Base-by-base conservation (phyloP, 2,888 invertebrate genomes). In the Hydrotaea diabolus region DNA sequence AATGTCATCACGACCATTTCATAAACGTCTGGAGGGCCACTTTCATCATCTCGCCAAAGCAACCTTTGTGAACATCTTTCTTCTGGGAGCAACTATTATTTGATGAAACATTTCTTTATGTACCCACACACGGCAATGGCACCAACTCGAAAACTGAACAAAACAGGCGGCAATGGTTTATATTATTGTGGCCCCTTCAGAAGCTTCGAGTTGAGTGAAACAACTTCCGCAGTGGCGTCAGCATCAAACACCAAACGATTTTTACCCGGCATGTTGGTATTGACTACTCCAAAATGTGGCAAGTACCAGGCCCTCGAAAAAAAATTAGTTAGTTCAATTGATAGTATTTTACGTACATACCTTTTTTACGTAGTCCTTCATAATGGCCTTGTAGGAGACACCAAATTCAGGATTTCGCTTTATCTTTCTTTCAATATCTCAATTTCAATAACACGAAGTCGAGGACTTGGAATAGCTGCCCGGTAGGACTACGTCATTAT, bases 231-330 rank as follows among this genome's bases (percentile, higher is more conserved):
- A 1, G 31, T 21, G n/a, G 86, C 83, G 11, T 83, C 86, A 26
- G 80, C 86, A 69, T 84, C 84, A 49, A 85, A 85, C 5, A 86
- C 86, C 46, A 86, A 23, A 39, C 80, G 78, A 13, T 84, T 9
- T 57, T 80, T 84, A 1, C 0, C 69, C 73, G 83, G 86, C 78
- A 83, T 85, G 19, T 81, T 80, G 15, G 77, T 80, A 26, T 81
- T 85, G 3, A 87, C 87, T 2, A 89, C 89, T 13, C 86, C 77
- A 80, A 89, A 88, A 39, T 88, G 86, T 0, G 88, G 88, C 5
- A 88, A 26, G 59, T 88, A 77, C 86, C 59, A 73, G 83, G 78
- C 23, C 11, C 80, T 76, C 0, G 64, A 9, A 5, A 36, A 8
- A 11, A 43, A 36, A 57, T 69, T 59, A n/a, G 15, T 7, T 15